Evolutionary conservation across 2,888 invertebrate species (phyloP).

Genomic region (Eurytoma adleriae): DNA sequence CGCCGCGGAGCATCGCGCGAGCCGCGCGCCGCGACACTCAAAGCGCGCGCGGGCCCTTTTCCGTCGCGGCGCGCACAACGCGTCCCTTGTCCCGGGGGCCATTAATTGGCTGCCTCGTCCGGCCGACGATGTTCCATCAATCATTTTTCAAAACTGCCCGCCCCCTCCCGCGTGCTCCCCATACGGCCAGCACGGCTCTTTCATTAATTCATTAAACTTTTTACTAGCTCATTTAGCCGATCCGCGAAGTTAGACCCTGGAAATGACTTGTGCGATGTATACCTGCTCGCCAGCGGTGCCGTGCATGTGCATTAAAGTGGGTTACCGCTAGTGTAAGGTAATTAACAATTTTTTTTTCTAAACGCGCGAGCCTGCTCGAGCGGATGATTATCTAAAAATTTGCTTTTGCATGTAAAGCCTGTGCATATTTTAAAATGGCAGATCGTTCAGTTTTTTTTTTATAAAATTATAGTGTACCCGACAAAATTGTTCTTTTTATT

Average conservation of each 20-base stretch:
- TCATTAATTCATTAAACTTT: slow-evolving; percentile 58
- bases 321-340: no score
- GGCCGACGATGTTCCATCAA: slow-evolving; percentile 66
- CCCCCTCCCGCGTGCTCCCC: slow-evolving; percentile 11
- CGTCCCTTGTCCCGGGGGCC: slow-evolving; percentile 31
- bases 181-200: slow-evolving; percentile 50
- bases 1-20: slow-evolving; percentile 69
- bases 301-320: no score
- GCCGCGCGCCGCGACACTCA: slow-evolving; percentile 59
- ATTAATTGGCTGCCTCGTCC: slow-evolving; percentile 61
- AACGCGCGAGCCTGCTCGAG: no score
- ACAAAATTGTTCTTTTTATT: no score
- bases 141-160: slow-evolving; percentile 64
- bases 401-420: no score
- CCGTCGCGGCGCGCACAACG: background rate
- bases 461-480: no score
- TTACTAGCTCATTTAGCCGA: slow-evolving; percentile 41
- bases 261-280: no score
- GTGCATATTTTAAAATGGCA: no score
- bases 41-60: slow-evolving; percentile 22
- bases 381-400: no score
- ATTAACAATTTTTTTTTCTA: no score
- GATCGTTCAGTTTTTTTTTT: no score
- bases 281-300: no score
- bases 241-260: background rate